Percentiles rank a stretch among this genome's conserved stretches.
These are phyloP conservation scores for Hemaris fuciformis DNA, from an alignment of 2,888 invertebrate species.

Conservation along the genomic window DNA sequence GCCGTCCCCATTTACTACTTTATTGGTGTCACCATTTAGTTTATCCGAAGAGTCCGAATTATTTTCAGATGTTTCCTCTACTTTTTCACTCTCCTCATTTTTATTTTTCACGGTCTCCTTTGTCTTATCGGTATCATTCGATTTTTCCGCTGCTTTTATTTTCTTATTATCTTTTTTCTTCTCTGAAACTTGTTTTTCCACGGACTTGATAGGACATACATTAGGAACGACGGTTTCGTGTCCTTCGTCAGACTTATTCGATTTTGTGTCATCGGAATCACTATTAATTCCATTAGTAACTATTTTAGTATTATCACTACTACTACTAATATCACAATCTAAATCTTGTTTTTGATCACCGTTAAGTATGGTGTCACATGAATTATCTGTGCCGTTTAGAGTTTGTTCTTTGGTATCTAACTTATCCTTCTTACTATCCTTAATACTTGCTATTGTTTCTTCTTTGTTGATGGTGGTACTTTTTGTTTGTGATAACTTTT, in stretches of 20 bases:
- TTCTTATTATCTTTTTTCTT: conserved; percentile 68
- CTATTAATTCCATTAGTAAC: conserved; percentile 74
- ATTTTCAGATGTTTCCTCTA: conserved; percentile 38
- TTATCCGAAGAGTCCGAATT: conserved; percentile 48
- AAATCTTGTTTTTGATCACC: conserved; percentile 69
- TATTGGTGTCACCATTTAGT: conserved; percentile 53
- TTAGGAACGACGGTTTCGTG: conserved; percentile 38
- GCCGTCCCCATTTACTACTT: conserved; percentile 66
- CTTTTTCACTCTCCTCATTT: conserved; percentile 46
- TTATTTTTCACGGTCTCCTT: conserved; percentile 47
- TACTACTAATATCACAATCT: conserved; percentile 81
- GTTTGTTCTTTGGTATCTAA: conserved; percentile 74
- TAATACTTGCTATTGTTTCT: conserved; percentile 51
- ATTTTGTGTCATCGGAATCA: conserved; percentile 69
- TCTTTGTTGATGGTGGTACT: conserved; percentile 54
- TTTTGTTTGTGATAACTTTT: conserved; percentile 56
- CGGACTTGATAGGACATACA: conserved; percentile 45
- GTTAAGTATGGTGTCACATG: conserved; percentile 58
- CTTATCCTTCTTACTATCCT: conserved; percentile 56
- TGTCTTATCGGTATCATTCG: conserved; percentile 55
- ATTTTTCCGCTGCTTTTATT: conserved; percentile 50
- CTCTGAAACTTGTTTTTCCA: conserved; percentile 49
- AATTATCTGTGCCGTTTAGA: conserved; percentile 66
- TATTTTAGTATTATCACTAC: conserved; percentile 75
- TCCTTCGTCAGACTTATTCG: conserved; percentile 64